Conservation (phyloP, 2,888 invertebrate species). For the Nebria salina region DNA sequence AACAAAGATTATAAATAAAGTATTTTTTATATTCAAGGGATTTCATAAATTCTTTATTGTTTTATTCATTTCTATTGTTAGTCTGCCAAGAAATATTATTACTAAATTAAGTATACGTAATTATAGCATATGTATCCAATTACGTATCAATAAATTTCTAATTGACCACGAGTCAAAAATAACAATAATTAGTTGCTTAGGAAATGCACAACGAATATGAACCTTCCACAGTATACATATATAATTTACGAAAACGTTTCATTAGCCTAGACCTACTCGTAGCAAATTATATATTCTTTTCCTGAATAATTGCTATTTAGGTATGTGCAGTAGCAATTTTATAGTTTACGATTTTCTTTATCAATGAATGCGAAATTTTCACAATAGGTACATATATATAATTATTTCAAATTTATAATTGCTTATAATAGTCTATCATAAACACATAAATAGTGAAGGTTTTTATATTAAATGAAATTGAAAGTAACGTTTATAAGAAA, state of each 20-base stretch:
- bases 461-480: neutral
- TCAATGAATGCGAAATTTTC: neutral
- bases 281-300: neutral
- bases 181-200: neutral
- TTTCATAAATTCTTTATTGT: too few species aligned
- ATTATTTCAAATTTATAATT: neutral
- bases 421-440: neutral
- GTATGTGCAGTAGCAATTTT: neutral
- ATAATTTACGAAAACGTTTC: neutral
- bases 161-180: neutral
- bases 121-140: neutral
- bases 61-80: too few species aligned
- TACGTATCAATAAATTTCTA: neutral
- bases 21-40: too few species aligned
- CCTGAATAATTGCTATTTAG: neutral
- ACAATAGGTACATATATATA: neutral
- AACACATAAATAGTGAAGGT: neutral
- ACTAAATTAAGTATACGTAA: neutral
- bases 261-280: conserved; percentile 1
- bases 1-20: too few species aligned
- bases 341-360: neutral
- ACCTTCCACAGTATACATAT: neutral
- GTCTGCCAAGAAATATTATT: neutral
- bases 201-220: neutral
- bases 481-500: neutral